Evolutionary conservation across 2,888 invertebrate genomes (phyloP).

Genomic region (Azorinus chamasolen): DNA sequence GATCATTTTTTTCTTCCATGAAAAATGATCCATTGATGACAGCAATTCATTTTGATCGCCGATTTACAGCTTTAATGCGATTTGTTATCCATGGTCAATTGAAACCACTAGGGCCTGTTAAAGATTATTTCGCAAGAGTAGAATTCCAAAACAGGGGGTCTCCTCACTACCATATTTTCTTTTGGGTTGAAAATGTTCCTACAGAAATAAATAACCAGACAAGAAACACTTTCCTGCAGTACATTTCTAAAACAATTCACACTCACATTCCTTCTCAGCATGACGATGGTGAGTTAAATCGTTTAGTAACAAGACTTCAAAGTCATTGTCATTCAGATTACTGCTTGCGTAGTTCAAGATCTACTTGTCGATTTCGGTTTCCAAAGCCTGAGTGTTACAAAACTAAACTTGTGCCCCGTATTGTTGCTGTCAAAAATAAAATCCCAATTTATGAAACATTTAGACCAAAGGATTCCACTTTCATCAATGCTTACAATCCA

Average conservation of each 20-base stretch:
- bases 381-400: too few species aligned
- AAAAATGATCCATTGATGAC: constrained; percentile 10
- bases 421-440: constrained; percentile 36
- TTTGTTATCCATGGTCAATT: constrained; percentile 1
- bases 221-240: background rate
- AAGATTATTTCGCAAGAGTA: constrained; percentile 7
- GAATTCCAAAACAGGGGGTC: constrained; percentile 14
- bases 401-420: too few species aligned
- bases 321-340: background rate
- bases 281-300: background rate
- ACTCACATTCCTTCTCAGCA: background rate
- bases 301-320: background rate
- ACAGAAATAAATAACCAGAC: background rate
- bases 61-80: constrained; percentile 20
- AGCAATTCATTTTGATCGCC: too few species aligned
- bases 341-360: background rate
- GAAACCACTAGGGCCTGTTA: constrained; percentile 3
- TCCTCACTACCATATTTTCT: constrained; percentile 24
- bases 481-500: constrained; percentile 40
- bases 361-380: constrained; percentile 25
- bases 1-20: constrained; percentile 10
- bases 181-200: constrained; percentile 10
- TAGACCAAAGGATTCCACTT: background rate
- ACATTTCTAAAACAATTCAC: constrained; percentile 1
- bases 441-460: constrained; percentile 34